Conservation (phyloP, 2,113 vertebrate genomes). For the Scomber scombrus region DNA sequence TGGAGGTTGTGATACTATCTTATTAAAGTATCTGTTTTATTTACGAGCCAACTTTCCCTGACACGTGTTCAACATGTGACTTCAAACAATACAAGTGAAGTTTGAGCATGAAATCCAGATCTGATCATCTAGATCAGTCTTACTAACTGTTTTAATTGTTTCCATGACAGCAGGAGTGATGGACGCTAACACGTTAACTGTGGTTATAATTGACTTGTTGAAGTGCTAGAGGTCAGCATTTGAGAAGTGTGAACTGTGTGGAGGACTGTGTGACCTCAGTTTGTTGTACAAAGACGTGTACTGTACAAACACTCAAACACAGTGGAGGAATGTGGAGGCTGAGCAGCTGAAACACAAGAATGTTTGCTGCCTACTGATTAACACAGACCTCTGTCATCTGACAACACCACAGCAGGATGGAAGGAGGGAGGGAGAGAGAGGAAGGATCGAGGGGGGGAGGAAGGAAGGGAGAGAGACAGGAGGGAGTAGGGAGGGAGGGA, state of each 20-base stretch:
- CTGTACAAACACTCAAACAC: slow-evolving; percentile 31
- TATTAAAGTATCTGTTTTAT: too few species aligned
- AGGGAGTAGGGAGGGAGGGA: neutral
- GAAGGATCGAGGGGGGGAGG: neutral
- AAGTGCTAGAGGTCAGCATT: neutral
- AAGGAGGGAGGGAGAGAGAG: too few species aligned
- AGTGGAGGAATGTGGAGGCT: slow-evolving; percentile 57
- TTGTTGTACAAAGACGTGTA: slow-evolving; percentile 33
- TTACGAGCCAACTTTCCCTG: too few species aligned
- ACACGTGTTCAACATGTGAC: neutral
- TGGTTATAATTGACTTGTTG: neutral
- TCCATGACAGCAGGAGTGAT: neutral
- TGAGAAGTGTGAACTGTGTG: neutral
- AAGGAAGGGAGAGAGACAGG: too few species aligned
- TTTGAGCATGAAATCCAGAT: too few species aligned
- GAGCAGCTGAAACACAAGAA: slow-evolving; percentile 52
- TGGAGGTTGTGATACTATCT: too few species aligned
- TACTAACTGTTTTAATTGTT: neutral
- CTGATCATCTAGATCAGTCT: too few species aligned
- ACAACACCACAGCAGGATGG: neutral
- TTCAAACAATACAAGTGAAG: neutral
- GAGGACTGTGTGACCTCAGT: neutral
- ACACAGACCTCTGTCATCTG: slow-evolving; percentile 43
- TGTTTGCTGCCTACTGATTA: slow-evolving; percentile 53
- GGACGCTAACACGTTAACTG: neutral